These are phyloP conservation scores for Halesus radiatus DNA, from an alignment of 1,140 invertebrate genomes.

Conservation along the genomic window DNA sequence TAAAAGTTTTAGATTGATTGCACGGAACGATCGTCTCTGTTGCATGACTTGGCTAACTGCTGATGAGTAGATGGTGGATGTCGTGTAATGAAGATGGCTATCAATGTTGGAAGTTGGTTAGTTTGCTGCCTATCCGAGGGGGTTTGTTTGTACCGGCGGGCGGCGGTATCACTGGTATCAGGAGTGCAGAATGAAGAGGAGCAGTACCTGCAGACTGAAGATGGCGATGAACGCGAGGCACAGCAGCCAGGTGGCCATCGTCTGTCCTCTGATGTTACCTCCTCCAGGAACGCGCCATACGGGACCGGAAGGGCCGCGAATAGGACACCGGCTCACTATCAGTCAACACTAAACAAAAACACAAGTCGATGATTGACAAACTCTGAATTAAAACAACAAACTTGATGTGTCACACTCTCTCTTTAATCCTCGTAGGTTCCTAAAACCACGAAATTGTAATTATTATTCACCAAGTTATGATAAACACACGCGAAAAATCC, in stretches of 20 bases:
- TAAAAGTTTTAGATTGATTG: constrained; percentile 31
- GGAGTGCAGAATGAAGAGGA: neutral
- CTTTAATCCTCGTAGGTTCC: constrained; percentile 33
- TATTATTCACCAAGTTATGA: constrained; percentile 43
- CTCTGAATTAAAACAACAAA: constrained; percentile 39
- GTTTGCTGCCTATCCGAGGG: neutral
- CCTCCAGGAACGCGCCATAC: constrained; percentile 44
- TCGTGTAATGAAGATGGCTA: neutral
- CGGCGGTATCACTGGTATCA: neutral
- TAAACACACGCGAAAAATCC: constrained; percentile 46
- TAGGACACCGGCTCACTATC: constrained; percentile 33
- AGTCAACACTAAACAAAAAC: constrained; percentile 45
- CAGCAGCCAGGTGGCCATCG: constrained; percentile 45
- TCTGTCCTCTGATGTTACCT: constrained; percentile 45
- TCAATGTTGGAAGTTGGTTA: neutral
- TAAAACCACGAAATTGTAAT: constrained; percentile 31
- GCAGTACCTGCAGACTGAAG: constrained; percentile 43
- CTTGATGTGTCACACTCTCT: constrained; percentile 38
- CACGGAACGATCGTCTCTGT: neutral
- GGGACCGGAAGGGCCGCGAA: constrained; percentile 39
- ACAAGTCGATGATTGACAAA: constrained; percentile 42
- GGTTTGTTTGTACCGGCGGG: neutral
- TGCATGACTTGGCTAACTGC: constrained; percentile 8
- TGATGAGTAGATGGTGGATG: neutral
- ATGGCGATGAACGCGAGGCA: constrained; percentile 39